These are phyloP conservation scores for Syngnathus floridae DNA, from an alignment of 2,113 vertebrate genomes.

Conservation along the genomic window DNA sequence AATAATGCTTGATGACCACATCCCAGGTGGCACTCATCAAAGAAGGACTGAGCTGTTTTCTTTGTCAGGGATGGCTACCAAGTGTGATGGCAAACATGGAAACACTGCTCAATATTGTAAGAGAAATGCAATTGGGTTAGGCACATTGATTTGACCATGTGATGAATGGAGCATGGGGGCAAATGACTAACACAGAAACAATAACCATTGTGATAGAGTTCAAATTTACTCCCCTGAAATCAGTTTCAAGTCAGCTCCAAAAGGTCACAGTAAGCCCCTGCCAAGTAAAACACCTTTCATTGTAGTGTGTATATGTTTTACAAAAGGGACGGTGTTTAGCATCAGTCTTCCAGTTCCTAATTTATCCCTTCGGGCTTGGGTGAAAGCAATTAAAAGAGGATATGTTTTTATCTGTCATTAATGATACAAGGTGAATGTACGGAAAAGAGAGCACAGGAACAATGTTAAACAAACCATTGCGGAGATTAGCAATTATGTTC, in stretches of 20 bases:
- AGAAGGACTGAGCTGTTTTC: not conserved
- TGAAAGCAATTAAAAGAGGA: conserved; percentile 38
- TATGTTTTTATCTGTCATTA: conserved; percentile 55
- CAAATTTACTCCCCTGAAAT: not conserved
- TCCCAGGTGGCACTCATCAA: too few species aligned
- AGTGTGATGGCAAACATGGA: not conserved
- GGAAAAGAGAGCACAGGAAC: conserved; percentile 47
- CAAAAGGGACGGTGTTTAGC: conserved; percentile 46
- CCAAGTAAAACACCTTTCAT: conserved; percentile 30
- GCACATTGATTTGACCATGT: not conserved
- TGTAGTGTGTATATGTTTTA: conserved; percentile 46
- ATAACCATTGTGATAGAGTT: not conserved
- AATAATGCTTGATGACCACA: conserved; percentile 19
- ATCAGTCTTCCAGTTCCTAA: conserved; percentile 39
- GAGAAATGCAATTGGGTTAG: not conserved
- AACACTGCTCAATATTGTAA: not conserved
- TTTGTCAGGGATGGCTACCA: not conserved
- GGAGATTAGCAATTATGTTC: conserved; percentile 49
- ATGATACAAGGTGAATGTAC: conserved; percentile 55
- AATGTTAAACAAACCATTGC: conserved; percentile 55
- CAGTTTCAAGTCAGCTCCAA: not conserved
- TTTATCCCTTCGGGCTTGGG: conserved; percentile 53
- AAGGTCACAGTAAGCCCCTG: not conserved
- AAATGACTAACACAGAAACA: not conserved
- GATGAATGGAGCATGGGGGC: not conserved